Conservation (phyloP, 2,797 vertebrate genomes). For the Lepus townsendii region DNA sequence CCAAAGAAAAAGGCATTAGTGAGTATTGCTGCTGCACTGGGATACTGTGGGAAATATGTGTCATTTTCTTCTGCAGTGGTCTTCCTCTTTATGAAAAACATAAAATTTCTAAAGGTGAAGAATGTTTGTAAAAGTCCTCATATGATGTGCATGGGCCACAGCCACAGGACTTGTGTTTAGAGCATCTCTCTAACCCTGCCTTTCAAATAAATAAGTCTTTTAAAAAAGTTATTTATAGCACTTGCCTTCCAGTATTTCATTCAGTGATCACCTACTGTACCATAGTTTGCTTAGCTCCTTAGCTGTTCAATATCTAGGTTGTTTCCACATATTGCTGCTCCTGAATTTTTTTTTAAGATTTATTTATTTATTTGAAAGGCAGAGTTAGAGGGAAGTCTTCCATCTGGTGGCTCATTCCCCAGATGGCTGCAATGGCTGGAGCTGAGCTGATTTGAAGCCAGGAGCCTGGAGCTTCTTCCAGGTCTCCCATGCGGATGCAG, state of each 20-base stretch:
- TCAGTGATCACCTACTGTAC: neutral
- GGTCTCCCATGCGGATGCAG: too few species aligned
- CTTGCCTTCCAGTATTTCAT: neutral
- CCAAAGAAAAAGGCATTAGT: constrained; percentile 98
- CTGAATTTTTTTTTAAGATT: too few species aligned
- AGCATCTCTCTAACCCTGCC: neutral
- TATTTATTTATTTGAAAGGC: too few species aligned
- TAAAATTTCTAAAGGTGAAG: constrained; percentile 28
- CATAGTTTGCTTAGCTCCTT: neutral
- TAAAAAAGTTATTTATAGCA: neutral
- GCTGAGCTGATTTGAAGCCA: too few species aligned
- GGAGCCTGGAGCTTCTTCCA: too few species aligned
- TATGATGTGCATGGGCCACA: neutral
- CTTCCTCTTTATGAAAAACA: constrained; percentile 40
- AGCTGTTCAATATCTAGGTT: neutral
- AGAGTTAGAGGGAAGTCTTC: too few species aligned
- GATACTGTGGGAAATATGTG: neutral
- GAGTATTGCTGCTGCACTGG: constrained; percentile 86
- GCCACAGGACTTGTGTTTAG: neutral
- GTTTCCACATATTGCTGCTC: constrained; percentile 2
- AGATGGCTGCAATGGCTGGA: too few species aligned
- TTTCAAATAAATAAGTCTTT: too few species aligned
- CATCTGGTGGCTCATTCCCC: too few species aligned
- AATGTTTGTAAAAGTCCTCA: neutral
- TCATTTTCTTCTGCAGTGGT: constrained; percentile 20